phyloP scores from a whole-genome alignment of 1,140 invertebrate species.

The Drosophila pandora region DNA sequence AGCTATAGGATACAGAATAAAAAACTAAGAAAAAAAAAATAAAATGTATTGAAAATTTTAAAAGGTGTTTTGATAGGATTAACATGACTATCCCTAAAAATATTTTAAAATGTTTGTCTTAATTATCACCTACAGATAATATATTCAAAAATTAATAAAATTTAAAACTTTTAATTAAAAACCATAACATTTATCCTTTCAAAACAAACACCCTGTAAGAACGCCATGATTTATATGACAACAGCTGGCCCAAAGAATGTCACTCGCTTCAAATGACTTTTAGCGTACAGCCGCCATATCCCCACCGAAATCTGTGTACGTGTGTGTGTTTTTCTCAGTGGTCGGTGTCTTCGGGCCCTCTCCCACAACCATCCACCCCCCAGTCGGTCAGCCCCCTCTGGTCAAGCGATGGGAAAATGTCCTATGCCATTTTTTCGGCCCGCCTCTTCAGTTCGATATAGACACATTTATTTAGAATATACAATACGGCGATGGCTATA shows the following conservation, averaged over 20 bases:
- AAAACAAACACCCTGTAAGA: slow-evolving; percentile 56
- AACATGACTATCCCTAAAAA: too few species aligned
- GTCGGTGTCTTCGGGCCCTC: slow-evolving; percentile 6
- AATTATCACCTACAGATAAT: too few species aligned
- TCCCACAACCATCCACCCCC: not conserved
- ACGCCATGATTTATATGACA: slow-evolving; percentile 72
- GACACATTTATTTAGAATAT: slow-evolving; percentile 33
- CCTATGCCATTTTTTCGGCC: slow-evolving; percentile 29
- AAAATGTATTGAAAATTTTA: not conserved
- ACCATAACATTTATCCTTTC: not conserved
- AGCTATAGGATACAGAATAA: too few species aligned
- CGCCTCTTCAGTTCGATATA: slow-evolving; percentile 17
- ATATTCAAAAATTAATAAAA: too few species aligned
- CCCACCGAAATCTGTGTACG: slow-evolving; percentile 29
- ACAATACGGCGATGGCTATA: slow-evolving; percentile 28
- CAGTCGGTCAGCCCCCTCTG: not conserved
- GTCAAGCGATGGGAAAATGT: slow-evolving; percentile 37
- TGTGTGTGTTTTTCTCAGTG: slow-evolving; percentile 38
- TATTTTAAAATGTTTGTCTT: too few species aligned
- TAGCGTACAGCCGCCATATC: slow-evolving; percentile 47
- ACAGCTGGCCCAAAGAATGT: slow-evolving; percentile 72
- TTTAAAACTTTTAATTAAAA: not conserved
- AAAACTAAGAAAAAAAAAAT: not conserved
- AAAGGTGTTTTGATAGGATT: too few species aligned
- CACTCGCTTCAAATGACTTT: slow-evolving; percentile 59